Base-by-base conservation (phyloP, 1,140 invertebrate genomes). In the Drosophila rhopaloa region DNA sequence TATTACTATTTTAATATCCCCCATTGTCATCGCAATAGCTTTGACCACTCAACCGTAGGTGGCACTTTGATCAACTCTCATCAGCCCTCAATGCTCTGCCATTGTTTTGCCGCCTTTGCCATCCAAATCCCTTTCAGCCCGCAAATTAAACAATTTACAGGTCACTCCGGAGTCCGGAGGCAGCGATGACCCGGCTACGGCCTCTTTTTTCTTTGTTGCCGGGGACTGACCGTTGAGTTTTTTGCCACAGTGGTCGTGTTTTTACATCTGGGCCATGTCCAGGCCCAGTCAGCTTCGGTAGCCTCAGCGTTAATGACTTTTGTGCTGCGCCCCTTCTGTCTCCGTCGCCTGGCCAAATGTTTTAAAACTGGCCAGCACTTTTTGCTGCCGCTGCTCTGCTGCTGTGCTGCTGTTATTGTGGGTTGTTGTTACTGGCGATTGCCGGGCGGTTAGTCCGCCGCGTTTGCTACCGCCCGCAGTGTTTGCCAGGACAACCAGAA, bases 191-290 rank as follows among this genome's bases (percentile, higher is more conserved):
- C 24, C 24, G 16, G 13, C 37, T 16, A 41, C 37, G 66, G 51
- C 61, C 48, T 56, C 38, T 54, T 76, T 67, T 68, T 55, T 59
- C 43, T 55, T 71, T 70, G 51, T 71, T 70, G 13, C 37, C 65
- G 27, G 44, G 61, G 65, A 88, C 74, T 72, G 82, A 83, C 62
- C 78, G 83, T 73, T 80, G 76, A 70, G 84, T 89, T 89, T 86
- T 89, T 86, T 86, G 73, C 74, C 84, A 83, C 84, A 83, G 79
- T 86, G 83, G 83, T 86, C 84, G 76, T 88, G 84, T 88, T 89
- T 88, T 89, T 86, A 86, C 83, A 88, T 83, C 82, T 86, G 82
- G 82, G 82, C 82, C 83, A 86, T 88, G 82, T 88, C 82, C 82
- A 82, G 76, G 70, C 75, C 81, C 81, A 72, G 68, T 72, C 68